phyloP scores from a whole-genome alignment of 2,113 vertebrate species.

The Oreochromis aureus region DNA sequence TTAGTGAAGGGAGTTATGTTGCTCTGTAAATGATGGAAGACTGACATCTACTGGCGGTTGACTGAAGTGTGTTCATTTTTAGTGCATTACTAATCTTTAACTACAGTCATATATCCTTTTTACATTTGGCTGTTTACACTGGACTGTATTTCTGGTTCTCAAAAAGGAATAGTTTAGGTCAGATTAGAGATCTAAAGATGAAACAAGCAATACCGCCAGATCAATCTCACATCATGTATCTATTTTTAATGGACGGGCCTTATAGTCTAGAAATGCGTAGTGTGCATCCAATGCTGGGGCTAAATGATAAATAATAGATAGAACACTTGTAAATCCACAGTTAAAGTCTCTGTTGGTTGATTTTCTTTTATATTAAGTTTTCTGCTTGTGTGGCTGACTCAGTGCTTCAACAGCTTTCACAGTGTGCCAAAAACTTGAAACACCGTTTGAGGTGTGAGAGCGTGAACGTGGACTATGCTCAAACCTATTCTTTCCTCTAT shows the following conservation, averaged over 20 bases:
- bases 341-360: not conserved
- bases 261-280: not conserved
- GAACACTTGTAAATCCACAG: conserved; percentile 2
- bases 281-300: not conserved
- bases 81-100: not conserved
- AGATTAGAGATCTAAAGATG: not conserved
- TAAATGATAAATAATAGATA: conserved; percentile 33
- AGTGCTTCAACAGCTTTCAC: not conserved
- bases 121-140: not conserved
- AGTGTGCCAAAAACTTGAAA: conserved; percentile 11
- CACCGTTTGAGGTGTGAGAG: not conserved
- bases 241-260: not conserved
- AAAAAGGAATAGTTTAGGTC: not conserved
- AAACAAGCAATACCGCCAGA: not conserved
- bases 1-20: not conserved
- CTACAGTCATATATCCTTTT: not conserved
- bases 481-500: not conserved
- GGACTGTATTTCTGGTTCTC: not conserved
- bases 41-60: conserved; percentile 61
- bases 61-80: not conserved
- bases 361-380: conserved; percentile 3
- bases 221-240: not conserved
- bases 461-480: conserved; percentile 1
- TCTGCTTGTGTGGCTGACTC: conserved; percentile 18
- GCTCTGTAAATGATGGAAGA: conserved; percentile 32